Conservation (phyloP, 2,797 vertebrate genomes). For the Masticophis lateralis region DNA sequence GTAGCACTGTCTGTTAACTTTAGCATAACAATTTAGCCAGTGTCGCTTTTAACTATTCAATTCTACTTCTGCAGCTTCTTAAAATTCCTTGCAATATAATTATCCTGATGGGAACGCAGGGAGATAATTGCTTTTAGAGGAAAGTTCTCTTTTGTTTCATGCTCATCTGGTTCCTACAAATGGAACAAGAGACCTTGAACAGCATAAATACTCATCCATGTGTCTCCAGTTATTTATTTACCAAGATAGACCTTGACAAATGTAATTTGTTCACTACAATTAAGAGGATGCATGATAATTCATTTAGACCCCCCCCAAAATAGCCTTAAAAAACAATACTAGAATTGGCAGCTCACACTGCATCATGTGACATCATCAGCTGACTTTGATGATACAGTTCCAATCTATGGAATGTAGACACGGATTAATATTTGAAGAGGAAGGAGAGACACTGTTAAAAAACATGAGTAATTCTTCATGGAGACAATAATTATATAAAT, state of each 20-base stretch:
- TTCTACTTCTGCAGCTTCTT: conserved; percentile 76
- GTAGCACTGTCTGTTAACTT: conserved; percentile 60
- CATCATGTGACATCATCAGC: conserved; percentile 72
- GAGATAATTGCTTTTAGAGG: conserved; percentile 81
- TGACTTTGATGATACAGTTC: conserved; percentile 77
- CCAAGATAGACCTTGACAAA: conserved; percentile 85
- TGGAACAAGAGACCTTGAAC: conserved; percentile 77
- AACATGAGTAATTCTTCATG: conserved; percentile 78
- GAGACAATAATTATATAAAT: conserved; percentile 95
- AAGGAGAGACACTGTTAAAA: conserved; percentile 67
- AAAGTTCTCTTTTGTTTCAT: conserved; percentile 80
- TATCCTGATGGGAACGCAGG: conserved; percentile 77
- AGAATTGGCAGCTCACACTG: conserved; percentile 55
- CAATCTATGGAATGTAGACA: conserved; percentile 75
- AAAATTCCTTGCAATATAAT: conserved; percentile 80
- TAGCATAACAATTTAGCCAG: conserved; percentile 69
- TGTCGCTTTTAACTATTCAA: conserved; percentile 76
- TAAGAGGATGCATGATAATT: conserved; percentile 80
- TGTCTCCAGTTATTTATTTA: conserved; percentile 83
- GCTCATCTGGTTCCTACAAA: conserved; percentile 78
- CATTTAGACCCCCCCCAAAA: conserved; percentile 71
- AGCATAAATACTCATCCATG: conserved; percentile 74
- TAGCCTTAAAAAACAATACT: conserved; percentile 71
- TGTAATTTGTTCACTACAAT: conserved; percentile 83
- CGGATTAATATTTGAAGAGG: conserved; percentile 67